A percentile compares a stretch with the other conserved stretches of the same genome.
These are phyloP conservation scores for Zygogramma bicolorata DNA, from an alignment of 2,888 invertebrate species.

Conservation along the genomic window DNA sequence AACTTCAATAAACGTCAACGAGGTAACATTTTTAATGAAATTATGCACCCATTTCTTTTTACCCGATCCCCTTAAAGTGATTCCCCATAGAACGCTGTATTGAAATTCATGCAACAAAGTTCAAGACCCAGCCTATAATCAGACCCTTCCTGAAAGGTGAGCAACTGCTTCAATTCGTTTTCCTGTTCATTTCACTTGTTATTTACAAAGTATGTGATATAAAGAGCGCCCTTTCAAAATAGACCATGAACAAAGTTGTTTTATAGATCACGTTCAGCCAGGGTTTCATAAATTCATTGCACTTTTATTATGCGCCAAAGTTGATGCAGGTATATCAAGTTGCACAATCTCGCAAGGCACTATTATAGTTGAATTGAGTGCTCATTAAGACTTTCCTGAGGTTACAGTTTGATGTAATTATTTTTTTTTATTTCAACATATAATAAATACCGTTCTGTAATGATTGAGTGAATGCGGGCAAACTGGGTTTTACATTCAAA, in stretches of 20 bases:
- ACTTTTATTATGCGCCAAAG: background rate
- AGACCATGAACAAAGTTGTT: conserved; percentile 10
- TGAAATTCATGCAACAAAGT: background rate
- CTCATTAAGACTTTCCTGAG: too few relatives aligned
- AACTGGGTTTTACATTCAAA: too few relatives aligned
- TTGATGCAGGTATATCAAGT: background rate
- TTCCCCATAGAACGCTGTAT: background rate
- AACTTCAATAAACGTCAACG: too few relatives aligned
- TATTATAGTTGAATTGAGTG: background rate
- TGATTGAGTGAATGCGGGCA: too few relatives aligned
- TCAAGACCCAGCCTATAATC: background rate
- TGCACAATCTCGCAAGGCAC: background rate
- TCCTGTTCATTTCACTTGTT: conserved; percentile 5
- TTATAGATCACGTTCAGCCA: background rate
- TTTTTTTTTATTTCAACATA: too few relatives aligned
- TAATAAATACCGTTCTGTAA: too few relatives aligned
- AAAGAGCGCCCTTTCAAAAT: conserved; percentile 10
- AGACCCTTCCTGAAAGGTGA: background rate
- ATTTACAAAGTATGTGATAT: conserved; percentile 7
- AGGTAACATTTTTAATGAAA: background rate
- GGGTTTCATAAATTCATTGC: background rate
- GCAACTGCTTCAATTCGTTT: background rate
- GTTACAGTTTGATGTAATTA: too few relatives aligned
- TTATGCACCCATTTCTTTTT: background rate
- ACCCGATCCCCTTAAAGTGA: background rate